A percentile compares a stretch with the other conserved stretches of the same genome.
These are phyloP conservation scores for Epiblema foenella DNA, from an alignment of 2,888 invertebrate genomes.

Conservation along the genomic window DNA sequence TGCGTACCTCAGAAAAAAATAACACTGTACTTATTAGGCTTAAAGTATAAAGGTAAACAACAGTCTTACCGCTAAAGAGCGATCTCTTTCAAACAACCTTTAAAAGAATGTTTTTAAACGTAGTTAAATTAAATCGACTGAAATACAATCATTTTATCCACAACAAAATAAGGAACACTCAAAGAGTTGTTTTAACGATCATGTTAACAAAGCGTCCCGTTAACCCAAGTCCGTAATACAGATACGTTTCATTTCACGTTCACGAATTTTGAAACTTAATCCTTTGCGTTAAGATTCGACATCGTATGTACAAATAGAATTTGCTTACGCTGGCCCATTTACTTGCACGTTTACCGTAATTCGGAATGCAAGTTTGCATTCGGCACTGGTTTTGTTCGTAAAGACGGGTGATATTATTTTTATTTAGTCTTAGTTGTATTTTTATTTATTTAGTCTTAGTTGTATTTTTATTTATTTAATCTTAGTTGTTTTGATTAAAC, in stretches of 20 bases:
- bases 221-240: constrained; percentile 1
- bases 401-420: constrained; percentile 1
- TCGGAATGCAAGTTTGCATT: constrained; percentile 33
- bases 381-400: constrained; percentile 6
- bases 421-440: too few relatives aligned
- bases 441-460: too few relatives aligned
- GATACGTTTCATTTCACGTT: background rate
- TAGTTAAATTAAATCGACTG: too few relatives aligned
- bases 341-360: constrained; percentile 15
- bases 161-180: background rate
- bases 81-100: too few relatives aligned
- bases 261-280: background rate
- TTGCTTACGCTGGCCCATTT: constrained; percentile 32
- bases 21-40: too few relatives aligned
- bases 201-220: constrained; percentile 11
- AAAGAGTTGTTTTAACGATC: constrained; percentile 9
- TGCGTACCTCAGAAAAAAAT: too few relatives aligned
- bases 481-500: background rate
- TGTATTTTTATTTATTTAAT: too few relatives aligned
- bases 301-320: constrained; percentile 2
- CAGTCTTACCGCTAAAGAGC: too few relatives aligned
- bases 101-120: background rate
- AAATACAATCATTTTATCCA: background rate
- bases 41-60: too few relatives aligned
- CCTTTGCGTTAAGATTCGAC: background rate